Evolutionary conservation across 1,140 invertebrate species (phyloP).

Genomic region (Ridgeia piscesae): DNA sequence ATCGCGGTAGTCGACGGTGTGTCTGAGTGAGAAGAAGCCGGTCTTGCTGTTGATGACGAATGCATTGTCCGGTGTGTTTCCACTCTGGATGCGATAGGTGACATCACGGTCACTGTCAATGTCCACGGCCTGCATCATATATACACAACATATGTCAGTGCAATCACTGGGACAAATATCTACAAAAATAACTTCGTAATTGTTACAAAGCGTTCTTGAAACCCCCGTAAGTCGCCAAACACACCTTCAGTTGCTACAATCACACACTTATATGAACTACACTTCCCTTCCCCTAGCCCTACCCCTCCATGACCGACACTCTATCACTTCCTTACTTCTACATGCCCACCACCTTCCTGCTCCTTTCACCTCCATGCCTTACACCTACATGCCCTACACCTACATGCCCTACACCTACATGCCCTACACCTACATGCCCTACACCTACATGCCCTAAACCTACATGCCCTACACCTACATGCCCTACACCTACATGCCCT

Average conservation of each 20-base stretch:
- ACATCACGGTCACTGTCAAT: constrained; percentile 73
- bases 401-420: not conserved
- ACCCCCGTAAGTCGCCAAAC: not conserved
- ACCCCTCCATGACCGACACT: too few species aligned
- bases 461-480: not conserved
- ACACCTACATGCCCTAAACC: not conserved
- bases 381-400: too few species aligned
- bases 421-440: not conserved
- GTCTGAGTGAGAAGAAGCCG: constrained; percentile 2
- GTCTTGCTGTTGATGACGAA: constrained; percentile 20
- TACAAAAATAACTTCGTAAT: not conserved
- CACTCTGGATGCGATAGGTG: constrained; percentile 55
- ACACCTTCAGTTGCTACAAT: not conserved
- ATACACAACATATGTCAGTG: not conserved
- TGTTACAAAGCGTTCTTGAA: not conserved
- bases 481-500: not conserved
- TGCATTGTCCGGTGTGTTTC: constrained; percentile 10
- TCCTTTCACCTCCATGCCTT: too few species aligned
- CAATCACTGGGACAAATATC: not conserved
- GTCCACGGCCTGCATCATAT: constrained; percentile 66
- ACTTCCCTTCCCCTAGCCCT: too few species aligned
- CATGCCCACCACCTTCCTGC: too few species aligned
- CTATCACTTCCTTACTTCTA: too few species aligned
- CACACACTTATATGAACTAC: too few species aligned
- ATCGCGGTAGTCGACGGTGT: constrained; percentile 13